Conservation (phyloP, 2,888 invertebrate genomes). For the Machimus rusticus region DNA sequence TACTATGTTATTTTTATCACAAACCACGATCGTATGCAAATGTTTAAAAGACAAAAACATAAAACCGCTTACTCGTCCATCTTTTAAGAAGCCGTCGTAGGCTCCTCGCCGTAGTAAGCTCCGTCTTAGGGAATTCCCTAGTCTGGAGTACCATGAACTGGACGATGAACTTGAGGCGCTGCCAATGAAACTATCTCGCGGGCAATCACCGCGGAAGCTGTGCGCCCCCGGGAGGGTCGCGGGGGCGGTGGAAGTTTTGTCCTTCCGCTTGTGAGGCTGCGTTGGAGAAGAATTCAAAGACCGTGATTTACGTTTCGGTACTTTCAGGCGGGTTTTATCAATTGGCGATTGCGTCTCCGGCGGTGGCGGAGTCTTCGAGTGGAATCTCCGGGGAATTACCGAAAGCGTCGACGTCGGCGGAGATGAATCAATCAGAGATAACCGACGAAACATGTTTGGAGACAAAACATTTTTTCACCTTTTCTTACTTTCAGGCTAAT, state of each 20-base stretch:
- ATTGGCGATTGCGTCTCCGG: conserved; percentile 46
- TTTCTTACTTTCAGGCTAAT: background rate
- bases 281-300: conserved; percentile 61
- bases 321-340: conserved; percentile 43
- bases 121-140: conserved; percentile 47
- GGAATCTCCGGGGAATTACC: conserved; percentile 52
- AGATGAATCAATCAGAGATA: conserved; percentile 60
- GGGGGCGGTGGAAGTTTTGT: background rate
- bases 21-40: background rate
- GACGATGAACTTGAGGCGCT: background rate
- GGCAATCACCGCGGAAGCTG: background rate
- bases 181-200: background rate
- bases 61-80: conserved; percentile 21
- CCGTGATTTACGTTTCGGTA: conserved; percentile 54
- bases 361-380: conserved; percentile 44
- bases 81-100: conserved; percentile 22
- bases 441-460: conserved; percentile 58
- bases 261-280: conserved; percentile 32
- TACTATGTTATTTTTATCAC: background rate
- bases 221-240: background rate
- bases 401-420: conserved; percentile 54
- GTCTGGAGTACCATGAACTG: conserved; percentile 46
- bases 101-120: conserved; percentile 43
- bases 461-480: background rate
- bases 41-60: conserved; percentile 45